Evolutionary conservation across 2,113 vertebrate genomes (phyloP).

Genomic region (Anhinga anhinga): DNA sequence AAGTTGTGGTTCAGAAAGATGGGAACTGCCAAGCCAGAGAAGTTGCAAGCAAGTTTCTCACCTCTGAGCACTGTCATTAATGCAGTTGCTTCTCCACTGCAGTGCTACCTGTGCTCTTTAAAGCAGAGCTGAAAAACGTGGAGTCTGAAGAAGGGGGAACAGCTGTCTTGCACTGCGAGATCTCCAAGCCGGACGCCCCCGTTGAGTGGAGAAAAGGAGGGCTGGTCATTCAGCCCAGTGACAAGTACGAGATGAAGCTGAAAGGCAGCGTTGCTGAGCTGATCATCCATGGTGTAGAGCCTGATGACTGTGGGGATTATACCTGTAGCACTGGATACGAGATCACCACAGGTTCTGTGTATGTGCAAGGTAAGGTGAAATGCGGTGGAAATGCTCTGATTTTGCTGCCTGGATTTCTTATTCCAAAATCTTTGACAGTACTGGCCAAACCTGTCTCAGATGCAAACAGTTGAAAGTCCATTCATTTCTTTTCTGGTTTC

Average conservation of each 20-base stretch:
- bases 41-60: not conserved
- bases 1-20: not conserved
- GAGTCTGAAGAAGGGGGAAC: constrained; percentile 80
- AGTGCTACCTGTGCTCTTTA: constrained; percentile 81
- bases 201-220: constrained; percentile 90
- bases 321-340: constrained; percentile 87
- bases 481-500: not conserved
- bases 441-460: not conserved
- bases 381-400: accelerated
- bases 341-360: constrained; percentile 84
- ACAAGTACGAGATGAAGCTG: constrained; percentile 82
- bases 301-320: constrained; percentile 86
- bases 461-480: not conserved
- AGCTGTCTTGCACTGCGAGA: constrained; percentile 77
- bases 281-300: constrained; percentile 75
- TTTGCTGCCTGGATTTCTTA: not conserved
- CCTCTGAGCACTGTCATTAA: not conserved
- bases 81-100: constrained; percentile 14
- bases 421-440: not conserved
- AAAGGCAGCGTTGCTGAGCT: constrained; percentile 77
- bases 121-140: constrained; percentile 79
- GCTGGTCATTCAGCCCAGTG: constrained; percentile 77
- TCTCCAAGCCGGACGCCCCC: constrained; percentile 71
- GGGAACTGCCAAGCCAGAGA: not conserved
- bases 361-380: constrained; percentile 82